These are phyloP conservation scores for Sebastes oblongus DNA, from an alignment of 2,797 vertebrate genomes.

Conservation along the genomic window DNA sequence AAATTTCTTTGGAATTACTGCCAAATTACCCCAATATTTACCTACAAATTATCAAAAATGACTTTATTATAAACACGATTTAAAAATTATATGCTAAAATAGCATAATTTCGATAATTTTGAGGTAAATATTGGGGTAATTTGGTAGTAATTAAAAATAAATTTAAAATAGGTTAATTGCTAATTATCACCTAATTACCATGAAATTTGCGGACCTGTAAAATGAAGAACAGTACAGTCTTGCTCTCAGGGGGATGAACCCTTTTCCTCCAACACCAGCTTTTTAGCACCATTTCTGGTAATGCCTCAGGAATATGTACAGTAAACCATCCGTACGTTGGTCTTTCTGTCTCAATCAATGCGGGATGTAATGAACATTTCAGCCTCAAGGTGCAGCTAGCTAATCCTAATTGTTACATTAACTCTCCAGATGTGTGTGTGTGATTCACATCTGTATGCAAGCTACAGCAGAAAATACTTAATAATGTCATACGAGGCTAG, in stretches of 20 bases:
- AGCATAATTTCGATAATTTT: too few relatives aligned
- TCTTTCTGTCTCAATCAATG: not conserved
- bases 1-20: too few relatives aligned
- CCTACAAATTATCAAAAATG: too few relatives aligned
- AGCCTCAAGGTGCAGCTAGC: not conserved
- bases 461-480: not conserved
- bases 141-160: too few relatives aligned
- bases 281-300: not conserved
- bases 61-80: too few relatives aligned
- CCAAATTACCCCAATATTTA: too few relatives aligned
- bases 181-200: too few relatives aligned
- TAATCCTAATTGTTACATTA: not conserved
- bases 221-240: not conserved
- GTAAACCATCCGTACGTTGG: not conserved
- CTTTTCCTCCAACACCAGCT: not conserved
- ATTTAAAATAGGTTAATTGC: too few relatives aligned
- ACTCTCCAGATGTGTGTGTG: not conserved
- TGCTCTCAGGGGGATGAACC: not conserved
- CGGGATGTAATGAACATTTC: not conserved
- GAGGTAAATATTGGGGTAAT: too few relatives aligned
- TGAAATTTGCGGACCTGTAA: too few relatives aligned
- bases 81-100: too few relatives aligned
- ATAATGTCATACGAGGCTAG: not conserved
- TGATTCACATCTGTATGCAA: not conserved
- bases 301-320: not conserved